Evolutionary conservation across 2,888 invertebrate species (phyloP).

Genomic region (Seladonia tumulorum): DNA sequence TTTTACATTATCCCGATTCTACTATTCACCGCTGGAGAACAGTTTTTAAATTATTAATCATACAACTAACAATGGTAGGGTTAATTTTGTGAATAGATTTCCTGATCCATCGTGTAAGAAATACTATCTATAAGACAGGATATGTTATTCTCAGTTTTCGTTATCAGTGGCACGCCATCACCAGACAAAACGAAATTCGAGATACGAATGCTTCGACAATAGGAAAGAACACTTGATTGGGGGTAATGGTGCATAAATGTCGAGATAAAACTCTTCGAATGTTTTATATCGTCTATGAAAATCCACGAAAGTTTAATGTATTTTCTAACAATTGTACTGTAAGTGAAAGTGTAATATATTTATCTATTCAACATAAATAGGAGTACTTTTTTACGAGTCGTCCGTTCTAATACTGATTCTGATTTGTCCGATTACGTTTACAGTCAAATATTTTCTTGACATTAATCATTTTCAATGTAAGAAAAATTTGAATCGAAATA

Average conservation of each 20-base stretch:
- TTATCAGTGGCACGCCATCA: slow-evolving; percentile 13
- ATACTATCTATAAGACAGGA: neutral
- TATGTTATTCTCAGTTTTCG: slow-evolving; percentile 6
- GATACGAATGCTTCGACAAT: slow-evolving; percentile 42
- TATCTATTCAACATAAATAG: slow-evolving; percentile 74
- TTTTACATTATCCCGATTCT: slow-evolving; percentile 36
- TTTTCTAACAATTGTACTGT: slow-evolving; percentile 78
- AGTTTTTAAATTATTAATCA: slow-evolving; percentile 6
- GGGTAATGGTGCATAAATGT: slow-evolving; percentile 24
- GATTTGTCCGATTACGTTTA: neutral
- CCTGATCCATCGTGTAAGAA: neutral
- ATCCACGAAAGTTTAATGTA: slow-evolving; percentile 64
- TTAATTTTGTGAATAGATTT: slow-evolving; percentile 7
- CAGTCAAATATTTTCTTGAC: neutral
- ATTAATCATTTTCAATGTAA: neutral
- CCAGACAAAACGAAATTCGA: slow-evolving; percentile 25
- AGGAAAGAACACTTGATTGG: slow-evolving; percentile 33
- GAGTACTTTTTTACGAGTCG: slow-evolving; percentile 3
- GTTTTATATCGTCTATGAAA: slow-evolving; percentile 48
- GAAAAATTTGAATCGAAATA: neutral
- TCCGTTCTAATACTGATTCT: neutral
- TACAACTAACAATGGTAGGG: slow-evolving; percentile 3
- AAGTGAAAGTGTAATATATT: slow-evolving; percentile 80
- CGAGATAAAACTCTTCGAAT: slow-evolving; percentile 33
- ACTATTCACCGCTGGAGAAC: slow-evolving; percentile 14